Conservation (phyloP, 2,797 vertebrate species). For the Sebastes elongatus region DNA sequence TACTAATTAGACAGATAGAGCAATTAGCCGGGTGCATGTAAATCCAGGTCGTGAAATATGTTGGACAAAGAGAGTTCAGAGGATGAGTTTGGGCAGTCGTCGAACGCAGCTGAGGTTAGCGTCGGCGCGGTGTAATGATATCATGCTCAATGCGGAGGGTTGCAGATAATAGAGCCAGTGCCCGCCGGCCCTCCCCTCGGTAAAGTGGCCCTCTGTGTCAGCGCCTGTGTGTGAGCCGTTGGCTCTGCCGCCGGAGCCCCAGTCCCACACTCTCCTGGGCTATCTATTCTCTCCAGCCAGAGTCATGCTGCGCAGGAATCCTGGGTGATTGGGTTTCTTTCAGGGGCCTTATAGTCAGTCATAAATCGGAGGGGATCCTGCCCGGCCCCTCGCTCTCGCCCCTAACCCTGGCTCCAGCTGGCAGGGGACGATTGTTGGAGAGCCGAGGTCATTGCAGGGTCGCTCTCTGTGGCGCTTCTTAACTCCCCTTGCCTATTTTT, state of each 20-base stretch:
- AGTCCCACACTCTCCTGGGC: slow-evolving; percentile 77
- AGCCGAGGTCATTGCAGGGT: slow-evolving; percentile 84
- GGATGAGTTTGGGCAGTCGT: slow-evolving; percentile 65
- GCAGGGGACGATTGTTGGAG: slow-evolving; percentile 84
- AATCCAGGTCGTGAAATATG: slow-evolving; percentile 72
- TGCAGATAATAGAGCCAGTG: slow-evolving; percentile 73
- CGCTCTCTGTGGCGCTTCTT: slow-evolving; percentile 84
- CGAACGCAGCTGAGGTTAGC: slow-evolving; percentile 57
- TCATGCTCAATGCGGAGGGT: slow-evolving; percentile 74
- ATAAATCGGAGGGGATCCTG: slow-evolving; percentile 85
- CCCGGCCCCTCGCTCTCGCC: slow-evolving; percentile 78
- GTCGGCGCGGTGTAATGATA: slow-evolving; percentile 75
- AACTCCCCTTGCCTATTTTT: slow-evolving; percentile 77
- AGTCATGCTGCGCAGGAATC: slow-evolving; percentile 88
- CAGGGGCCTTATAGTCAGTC: slow-evolving; percentile 84
- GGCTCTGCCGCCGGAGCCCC: slow-evolving; percentile 59
- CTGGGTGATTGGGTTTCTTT: slow-evolving; percentile 89
- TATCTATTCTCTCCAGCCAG: slow-evolving; percentile 82
- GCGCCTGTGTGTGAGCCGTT: slow-evolving; percentile 65
- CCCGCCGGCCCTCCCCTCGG: slow-evolving; percentile 72
- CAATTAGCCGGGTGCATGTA: slow-evolving; percentile 78
- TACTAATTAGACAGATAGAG: slow-evolving; percentile 82
- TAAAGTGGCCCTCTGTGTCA: slow-evolving; percentile 78
- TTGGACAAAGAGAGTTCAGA: slow-evolving; percentile 71
- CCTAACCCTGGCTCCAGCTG: slow-evolving; percentile 87